A percentile compares a stretch with the other conserved stretches of the same genome.
These are phyloP conservation scores for Himalopsyche anomala DNA, from an alignment of 2,888 invertebrate genomes.

Conservation along the genomic window DNA sequence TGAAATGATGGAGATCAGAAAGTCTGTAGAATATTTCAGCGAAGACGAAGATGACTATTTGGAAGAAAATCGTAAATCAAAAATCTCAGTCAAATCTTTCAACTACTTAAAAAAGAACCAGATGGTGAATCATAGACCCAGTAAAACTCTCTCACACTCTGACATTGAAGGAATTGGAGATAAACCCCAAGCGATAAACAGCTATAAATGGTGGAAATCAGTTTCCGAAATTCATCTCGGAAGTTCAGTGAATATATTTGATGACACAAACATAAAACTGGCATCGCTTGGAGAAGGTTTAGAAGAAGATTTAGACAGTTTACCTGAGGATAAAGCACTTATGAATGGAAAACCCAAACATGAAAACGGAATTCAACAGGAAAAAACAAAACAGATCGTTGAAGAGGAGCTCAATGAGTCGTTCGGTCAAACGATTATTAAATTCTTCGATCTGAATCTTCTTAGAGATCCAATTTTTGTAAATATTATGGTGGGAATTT, in stretches of 20 bases:
- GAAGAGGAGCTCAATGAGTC: constrained; percentile 65
- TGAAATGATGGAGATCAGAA: constrained; percentile 59
- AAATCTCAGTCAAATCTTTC: constrained; percentile 70
- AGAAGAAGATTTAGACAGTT: neutral
- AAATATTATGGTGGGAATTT: constrained; percentile 82
- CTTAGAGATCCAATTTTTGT: constrained; percentile 82
- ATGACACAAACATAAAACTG: constrained; percentile 66
- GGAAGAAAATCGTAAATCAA: constrained; percentile 55
- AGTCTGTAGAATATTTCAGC: constrained; percentile 61
- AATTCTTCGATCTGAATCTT: constrained; percentile 81
- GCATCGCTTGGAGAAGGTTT: constrained; percentile 7
- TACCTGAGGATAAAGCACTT: constrained; percentile 48
- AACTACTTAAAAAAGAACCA: constrained; percentile 47
- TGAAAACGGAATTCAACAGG: constrained; percentile 68
- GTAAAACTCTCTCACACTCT: constrained; percentile 72
- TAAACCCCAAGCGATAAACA: constrained; percentile 69
- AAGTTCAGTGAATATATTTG: constrained; percentile 79
- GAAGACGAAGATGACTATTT: constrained; percentile 66
- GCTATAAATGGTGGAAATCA: constrained; percentile 78
- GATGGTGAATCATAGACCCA: neutral
- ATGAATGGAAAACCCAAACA: constrained; percentile 59
- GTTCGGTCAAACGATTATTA: constrained; percentile 70
- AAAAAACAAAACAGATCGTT: constrained; percentile 67
- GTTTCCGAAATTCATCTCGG: constrained; percentile 77
- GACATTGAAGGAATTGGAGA: constrained; percentile 70